A percentile compares a stretch with the other conserved stretches of the same genome.
phyloP scores from a whole-genome alignment of 1,140 invertebrate genomes.

The Apis cerana region DNA sequence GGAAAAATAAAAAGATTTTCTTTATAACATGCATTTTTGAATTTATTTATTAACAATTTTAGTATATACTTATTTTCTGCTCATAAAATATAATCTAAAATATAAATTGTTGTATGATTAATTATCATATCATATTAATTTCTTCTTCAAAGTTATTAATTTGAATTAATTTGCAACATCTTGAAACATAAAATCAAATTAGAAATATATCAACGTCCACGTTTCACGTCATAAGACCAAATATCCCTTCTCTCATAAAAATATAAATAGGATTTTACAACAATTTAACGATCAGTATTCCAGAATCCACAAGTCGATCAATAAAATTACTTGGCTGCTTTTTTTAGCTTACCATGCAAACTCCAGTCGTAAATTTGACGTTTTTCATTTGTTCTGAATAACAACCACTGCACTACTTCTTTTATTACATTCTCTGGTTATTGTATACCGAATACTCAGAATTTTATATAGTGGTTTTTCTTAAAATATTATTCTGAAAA shows the following conservation, averaged over 20 bases:
- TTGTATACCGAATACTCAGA: background rate
- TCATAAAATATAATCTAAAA: too few relatives aligned
- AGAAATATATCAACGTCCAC: background rate
- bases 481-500: background rate
- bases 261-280: background rate
- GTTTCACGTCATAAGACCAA: background rate
- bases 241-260: background rate
- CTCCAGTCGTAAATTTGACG: background rate
- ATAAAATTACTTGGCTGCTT: constrained; percentile 21
- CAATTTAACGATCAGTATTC: background rate
- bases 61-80: too few relatives aligned
- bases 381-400: constrained; percentile 5
- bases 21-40: too few relatives aligned
- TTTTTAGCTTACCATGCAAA: constrained; percentile 5
- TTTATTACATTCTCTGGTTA: background rate
- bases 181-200: too few relatives aligned
- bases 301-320: constrained; percentile 10
- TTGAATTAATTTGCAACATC: too few relatives aligned
- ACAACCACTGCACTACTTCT: background rate
- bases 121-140: too few relatives aligned
- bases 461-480: background rate
- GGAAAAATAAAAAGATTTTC: too few relatives aligned
- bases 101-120: too few relatives aligned
- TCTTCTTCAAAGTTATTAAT: too few relatives aligned
- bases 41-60: too few relatives aligned